Base-by-base conservation (phyloP, 2,113 vertebrate genomes). In the Triplophysa siluroides region DNA sequence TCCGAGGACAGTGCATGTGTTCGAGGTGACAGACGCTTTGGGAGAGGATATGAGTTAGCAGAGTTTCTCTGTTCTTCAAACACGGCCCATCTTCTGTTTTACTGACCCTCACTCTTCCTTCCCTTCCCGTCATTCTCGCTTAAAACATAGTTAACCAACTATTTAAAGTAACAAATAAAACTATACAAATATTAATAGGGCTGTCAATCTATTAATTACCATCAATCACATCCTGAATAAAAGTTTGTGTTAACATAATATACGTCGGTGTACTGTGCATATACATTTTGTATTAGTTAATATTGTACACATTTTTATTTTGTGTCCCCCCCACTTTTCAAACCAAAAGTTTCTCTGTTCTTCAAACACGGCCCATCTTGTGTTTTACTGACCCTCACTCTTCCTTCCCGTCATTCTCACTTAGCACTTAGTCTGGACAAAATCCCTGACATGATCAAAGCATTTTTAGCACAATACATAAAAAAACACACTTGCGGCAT, bases 41-140 rank as follows among this genome's bases (percentile, higher is more conserved):
- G 19, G n/a, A n/a, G 29, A 54, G 68, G 61, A 78, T 1, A 41
- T 67, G 83, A 78, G 60, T 60, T 47, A 76, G 76, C 78, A 75
- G 11, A 70, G 24, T 21, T 29, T 67, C 13, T 69, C 33, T 74
- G 13, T 24, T 52, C 56, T 72, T 29, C 47, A 75, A 43, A 81
- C 78, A 56, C 1, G 26, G 66, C 79, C 77, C 74, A 43, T n/a
- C 2, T 12, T 11, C 29, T 47, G 52, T 18, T 50, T 33, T 10
- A 54, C 67, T 41, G 66, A 47, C 38, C 73, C 47, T 29, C 61
- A 76, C 66, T 41, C 63, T 66, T 71, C 6, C 12, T 75, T 64
- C 33, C 78, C 77, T 79, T 68, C 83, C 78, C 16, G 16, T 21
- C 50, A 75, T 81, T 81, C 21, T 81, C 64, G 43, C 50, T 66